Conservation (phyloP, 2,797 vertebrate genomes). For the Halcyon chelicuti region DNA sequence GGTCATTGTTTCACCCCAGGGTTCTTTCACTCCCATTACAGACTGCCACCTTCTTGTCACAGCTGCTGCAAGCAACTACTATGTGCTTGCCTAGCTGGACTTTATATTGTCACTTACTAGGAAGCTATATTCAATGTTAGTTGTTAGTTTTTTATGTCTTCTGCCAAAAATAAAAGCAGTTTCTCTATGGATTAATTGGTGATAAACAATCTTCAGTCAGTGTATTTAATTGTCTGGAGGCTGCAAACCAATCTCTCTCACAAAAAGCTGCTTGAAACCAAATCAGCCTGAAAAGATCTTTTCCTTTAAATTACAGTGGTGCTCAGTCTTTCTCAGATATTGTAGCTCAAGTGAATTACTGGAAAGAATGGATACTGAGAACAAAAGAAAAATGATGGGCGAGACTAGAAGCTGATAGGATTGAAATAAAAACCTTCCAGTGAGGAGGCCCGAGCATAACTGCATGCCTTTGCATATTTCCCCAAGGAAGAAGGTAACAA, state of each 20-base stretch:
- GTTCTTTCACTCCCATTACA: not conserved
- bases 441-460: constrained; percentile 62
- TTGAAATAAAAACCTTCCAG: constrained; percentile 77
- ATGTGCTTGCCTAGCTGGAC: not conserved
- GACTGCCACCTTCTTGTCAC: not conserved
- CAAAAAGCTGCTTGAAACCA: constrained; percentile 64
- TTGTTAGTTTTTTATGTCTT: constrained; percentile 32
- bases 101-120: not conserved
- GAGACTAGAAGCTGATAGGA: constrained; percentile 76
- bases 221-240: constrained; percentile 72
- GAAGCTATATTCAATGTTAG: not conserved
- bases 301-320: constrained; percentile 50
- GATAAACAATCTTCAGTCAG: constrained; percentile 72
- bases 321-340: constrained; percentile 59
- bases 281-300: constrained; percentile 58
- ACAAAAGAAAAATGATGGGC: constrained; percentile 78
- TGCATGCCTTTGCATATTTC: constrained; percentile 79
- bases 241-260: constrained; percentile 55
- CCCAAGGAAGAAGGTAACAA: constrained; percentile 76
- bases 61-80: not conserved
- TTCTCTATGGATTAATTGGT: constrained; percentile 68
- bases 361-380: constrained; percentile 74
- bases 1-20: not conserved
- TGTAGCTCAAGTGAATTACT: constrained; percentile 74
- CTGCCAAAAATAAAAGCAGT: constrained; percentile 27